These are phyloP conservation scores for Subacronicta megacephala DNA, from an alignment of 2,888 invertebrate genomes.

Conservation along the genomic window DNA sequence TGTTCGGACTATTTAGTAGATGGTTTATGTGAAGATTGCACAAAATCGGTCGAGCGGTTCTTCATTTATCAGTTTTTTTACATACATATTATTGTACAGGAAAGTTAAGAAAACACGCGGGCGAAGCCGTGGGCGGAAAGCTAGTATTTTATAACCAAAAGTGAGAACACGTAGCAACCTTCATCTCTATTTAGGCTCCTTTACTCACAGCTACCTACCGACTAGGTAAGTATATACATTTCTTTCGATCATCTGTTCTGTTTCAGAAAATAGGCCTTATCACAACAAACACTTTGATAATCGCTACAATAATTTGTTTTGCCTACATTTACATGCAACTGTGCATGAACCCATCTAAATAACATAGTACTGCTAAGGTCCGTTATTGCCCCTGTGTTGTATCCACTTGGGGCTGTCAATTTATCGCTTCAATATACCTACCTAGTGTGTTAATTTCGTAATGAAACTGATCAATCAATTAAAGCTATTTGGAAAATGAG, in stretches of 20 bases:
- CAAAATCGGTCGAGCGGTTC: no score
- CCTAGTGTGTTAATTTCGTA: constrained; percentile 1
- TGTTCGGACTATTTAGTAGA: no score
- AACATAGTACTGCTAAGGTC: constrained; percentile 25
- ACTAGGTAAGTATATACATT: no score
- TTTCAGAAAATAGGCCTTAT: constrained; percentile 1
- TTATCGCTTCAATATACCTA: not conserved
- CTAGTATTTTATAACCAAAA: no score
- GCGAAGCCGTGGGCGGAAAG: no score
- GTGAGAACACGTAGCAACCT: no score
- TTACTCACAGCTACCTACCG: no score
- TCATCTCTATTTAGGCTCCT: no score
- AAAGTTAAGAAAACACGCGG: no score
- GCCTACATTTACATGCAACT: not conserved
- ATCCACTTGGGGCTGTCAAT: constrained; percentile 26
- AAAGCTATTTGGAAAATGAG: not conserved
- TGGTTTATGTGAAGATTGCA: no score
- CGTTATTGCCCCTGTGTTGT: constrained; percentile 32
- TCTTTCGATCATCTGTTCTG: constrained; percentile 3
- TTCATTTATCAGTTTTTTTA: no score
- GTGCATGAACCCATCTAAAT: constrained; percentile 12
- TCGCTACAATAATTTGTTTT: constrained; percentile 4
- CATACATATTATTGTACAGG: no score
- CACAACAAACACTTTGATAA: not conserved
- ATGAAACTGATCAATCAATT: constrained; percentile 9